Conservation (phyloP, 1,140 invertebrate genomes). For the Cydia pomonella region DNA sequence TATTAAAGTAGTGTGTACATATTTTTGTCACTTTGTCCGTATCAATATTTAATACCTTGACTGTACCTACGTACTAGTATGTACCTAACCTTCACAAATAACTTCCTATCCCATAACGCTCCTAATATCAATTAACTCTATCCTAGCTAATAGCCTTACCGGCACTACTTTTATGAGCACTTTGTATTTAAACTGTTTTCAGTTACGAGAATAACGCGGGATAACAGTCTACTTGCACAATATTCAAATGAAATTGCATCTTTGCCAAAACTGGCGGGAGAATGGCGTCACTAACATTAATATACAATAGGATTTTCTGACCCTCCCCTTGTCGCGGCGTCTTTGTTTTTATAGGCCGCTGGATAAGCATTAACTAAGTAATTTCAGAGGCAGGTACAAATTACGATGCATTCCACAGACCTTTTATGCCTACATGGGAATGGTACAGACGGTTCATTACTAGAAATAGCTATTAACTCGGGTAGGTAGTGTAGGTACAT, state of each 20-base stretch:
- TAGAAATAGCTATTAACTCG: conserved; percentile 41
- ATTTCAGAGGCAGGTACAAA: conserved; percentile 56
- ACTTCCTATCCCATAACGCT: not conserved
- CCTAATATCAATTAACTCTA: conserved; percentile 50
- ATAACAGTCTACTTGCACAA: conserved; percentile 75
- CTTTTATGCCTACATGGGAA: conserved; percentile 38
- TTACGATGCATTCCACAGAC: conserved; percentile 41
- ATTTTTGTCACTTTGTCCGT: too few relatives aligned
- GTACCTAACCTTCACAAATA: conserved; percentile 6
- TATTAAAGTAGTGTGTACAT: too few relatives aligned
- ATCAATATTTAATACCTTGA: too few relatives aligned
- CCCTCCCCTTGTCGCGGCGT: conserved; percentile 61
- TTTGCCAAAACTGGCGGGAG: conserved; percentile 78
- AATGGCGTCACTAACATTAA: conserved; percentile 76
- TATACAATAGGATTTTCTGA: conserved; percentile 74
- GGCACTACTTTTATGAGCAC: conserved; percentile 70
- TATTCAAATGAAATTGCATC: conserved; percentile 81
- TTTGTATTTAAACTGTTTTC: conserved; percentile 76
- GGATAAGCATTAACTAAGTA: conserved; percentile 65
- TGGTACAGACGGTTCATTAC: conserved; percentile 35
- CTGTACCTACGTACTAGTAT: too few relatives aligned
- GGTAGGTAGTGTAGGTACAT: conserved; percentile 15
- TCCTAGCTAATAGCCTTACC: conserved; percentile 40
- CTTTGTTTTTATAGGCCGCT: conserved; percentile 75
- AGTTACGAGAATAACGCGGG: conserved; percentile 65